Percentiles rank a stretch among this genome's conserved stretches.
Conservation (phyloP, 2,888 invertebrate genomes). For the Bellardia bayeri region DNA sequence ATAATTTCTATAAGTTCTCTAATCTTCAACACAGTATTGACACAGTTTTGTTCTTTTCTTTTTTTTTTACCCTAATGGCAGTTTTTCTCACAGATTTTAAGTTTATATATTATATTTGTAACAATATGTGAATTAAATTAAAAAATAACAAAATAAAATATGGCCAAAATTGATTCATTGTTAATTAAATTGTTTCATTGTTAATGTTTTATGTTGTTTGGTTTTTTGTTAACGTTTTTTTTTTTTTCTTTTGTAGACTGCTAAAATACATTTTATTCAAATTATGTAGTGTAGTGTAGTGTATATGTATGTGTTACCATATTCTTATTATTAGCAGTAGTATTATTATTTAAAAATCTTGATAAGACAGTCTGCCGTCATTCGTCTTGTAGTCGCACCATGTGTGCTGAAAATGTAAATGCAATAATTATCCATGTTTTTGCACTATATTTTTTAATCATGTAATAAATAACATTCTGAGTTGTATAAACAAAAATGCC, state of each 20-base stretch:
- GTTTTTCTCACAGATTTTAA: conserved; percentile 28
- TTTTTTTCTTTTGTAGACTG: neutral
- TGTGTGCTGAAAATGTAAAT: conserved; percentile 56
- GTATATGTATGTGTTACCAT: neutral
- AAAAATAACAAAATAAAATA: conserved; percentile 34
- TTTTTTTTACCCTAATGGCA: neutral
- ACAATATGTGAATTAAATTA: conserved; percentile 33
- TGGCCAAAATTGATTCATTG: conserved; percentile 63
- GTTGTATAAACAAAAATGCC: conserved; percentile 11
- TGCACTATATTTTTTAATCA: conserved; percentile 40
- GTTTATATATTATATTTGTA: neutral
- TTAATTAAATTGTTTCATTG: conserved; percentile 67
- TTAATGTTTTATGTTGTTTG: neutral
- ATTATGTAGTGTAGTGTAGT: neutral
- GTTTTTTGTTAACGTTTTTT: neutral
- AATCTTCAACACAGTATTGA: no score
- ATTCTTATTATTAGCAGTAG: no score
- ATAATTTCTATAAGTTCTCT: no score
- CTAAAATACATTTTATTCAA: neutral
- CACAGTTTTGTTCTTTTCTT: no score
- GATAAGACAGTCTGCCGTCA: conserved; percentile 16
- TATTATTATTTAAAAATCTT: conserved; percentile 42
- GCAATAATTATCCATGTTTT: conserved; percentile 59
- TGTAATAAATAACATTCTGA: conserved; percentile 18
- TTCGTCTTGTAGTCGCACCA: conserved; percentile 28